A percentile compares a stretch with the other conserved stretches of the same genome.
Conservation (phyloP, 2,113 vertebrate species). For the Petroica traversi region DNA sequence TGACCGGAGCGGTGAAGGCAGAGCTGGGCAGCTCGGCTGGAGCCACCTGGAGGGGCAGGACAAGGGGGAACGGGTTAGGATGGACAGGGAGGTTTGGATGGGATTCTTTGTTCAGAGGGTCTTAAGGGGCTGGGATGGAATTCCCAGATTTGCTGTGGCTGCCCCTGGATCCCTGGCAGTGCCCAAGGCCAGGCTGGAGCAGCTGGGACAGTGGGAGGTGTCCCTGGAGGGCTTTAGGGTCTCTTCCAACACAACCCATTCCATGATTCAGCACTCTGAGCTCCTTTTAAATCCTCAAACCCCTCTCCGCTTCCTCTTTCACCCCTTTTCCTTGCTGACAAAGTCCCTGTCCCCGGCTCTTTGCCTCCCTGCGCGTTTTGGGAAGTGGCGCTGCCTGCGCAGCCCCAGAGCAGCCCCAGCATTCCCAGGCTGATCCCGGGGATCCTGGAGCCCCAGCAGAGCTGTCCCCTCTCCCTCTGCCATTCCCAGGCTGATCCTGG, state of each 20-base stretch:
- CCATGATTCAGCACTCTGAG: not conserved
- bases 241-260: not conserved
- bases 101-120: not conserved
- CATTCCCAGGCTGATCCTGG: too few relatives aligned
- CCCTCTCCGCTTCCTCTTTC: not conserved
- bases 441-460: too few relatives aligned
- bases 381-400: fast-evolving
- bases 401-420: too few relatives aligned
- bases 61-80: fast-evolving
- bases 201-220: fast-evolving
- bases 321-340: fast-evolving
- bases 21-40: not conserved
- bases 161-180: too few relatives aligned
- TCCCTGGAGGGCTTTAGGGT: too few relatives aligned
- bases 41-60: not conserved
- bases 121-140: not conserved
- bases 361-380: fast-evolving
- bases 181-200: not conserved
- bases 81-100: fast-evolving
- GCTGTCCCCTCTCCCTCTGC: too few relatives aligned
- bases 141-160: not conserved
- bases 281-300: not conserved
- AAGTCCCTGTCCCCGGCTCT: not conserved
- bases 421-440: too few relatives aligned
- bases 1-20: fast-evolving